Conservation (phyloP, 2,113 vertebrate genomes). For the Mustelus asterias region DNA sequence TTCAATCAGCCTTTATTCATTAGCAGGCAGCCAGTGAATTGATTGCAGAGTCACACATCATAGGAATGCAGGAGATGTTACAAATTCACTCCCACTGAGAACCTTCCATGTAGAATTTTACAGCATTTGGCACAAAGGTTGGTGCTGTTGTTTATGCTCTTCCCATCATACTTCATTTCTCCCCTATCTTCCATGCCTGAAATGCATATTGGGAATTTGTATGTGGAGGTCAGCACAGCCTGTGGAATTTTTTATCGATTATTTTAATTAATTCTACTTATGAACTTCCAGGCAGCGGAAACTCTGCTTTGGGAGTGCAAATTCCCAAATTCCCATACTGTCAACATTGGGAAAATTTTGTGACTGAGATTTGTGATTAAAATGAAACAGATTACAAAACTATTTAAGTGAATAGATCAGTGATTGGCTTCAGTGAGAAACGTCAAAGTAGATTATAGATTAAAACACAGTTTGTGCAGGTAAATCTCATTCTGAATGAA, state of each 20-base stretch:
- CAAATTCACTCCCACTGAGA: not conserved
- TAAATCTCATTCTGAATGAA: not conserved
- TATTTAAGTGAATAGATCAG: not conserved
- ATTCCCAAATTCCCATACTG: not conserved
- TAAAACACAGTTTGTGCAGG: not conserved
- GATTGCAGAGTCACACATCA: not conserved
- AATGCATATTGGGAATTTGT: not conserved
- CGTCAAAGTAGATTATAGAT: not conserved
- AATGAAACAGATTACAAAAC: not conserved
- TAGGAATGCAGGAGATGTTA: not conserved
- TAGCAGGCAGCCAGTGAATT: not conserved
- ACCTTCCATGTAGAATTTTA: not conserved
- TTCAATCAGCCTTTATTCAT: not conserved
- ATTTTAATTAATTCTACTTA: not conserved
- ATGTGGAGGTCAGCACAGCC: not conserved
- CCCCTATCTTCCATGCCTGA: not conserved
- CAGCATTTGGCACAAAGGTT: not conserved
- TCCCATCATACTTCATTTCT: not conserved
- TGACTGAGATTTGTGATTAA: not conserved
- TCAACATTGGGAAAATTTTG: not conserved
- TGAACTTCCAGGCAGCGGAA: not conserved
- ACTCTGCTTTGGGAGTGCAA: not conserved
- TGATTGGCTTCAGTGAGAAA: not conserved
- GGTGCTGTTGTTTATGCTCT: not conserved
- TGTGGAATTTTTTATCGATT: not conserved